Evolutionary conservation across 2,113 vertebrate species (phyloP).

Genomic region (Phrynocephalus versicolor): DNA sequence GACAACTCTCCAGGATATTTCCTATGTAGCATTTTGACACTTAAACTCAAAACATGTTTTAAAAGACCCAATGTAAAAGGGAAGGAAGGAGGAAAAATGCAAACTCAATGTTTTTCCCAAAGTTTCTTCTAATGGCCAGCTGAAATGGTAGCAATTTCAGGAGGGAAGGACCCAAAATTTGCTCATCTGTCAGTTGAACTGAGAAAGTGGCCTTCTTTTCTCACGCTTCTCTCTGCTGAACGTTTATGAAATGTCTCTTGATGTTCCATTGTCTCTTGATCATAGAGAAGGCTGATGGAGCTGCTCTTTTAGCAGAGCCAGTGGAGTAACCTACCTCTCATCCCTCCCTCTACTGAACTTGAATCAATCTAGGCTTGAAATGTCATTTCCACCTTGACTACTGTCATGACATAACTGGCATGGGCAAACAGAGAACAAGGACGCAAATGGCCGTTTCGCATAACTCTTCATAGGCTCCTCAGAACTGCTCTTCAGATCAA

Average conservation of each 20-base stretch:
- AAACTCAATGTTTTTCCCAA: not conserved
- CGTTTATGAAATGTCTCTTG: not conserved
- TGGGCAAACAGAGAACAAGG: not conserved
- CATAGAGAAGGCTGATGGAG: too few relatives aligned
- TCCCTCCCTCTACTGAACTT: not conserved
- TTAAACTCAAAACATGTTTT: too few relatives aligned
- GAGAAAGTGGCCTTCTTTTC: not conserved
- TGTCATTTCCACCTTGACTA: not conserved
- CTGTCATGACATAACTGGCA: too few relatives aligned
- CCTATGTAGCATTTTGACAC: too few relatives aligned
- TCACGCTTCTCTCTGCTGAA: not conserved
- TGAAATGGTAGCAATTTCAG: not conserved
- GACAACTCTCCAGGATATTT: too few relatives aligned
- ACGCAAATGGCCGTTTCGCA: not conserved
- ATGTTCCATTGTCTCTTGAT: not conserved
- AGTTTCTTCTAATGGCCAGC: not conserved
- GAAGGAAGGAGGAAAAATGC: not conserved
- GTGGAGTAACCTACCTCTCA: not conserved
- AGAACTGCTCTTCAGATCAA: constrained; percentile 8
- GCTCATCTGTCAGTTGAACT: not conserved
- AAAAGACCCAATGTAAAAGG: not conserved
- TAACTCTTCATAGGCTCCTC: constrained; percentile 30
- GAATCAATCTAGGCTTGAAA: not conserved
- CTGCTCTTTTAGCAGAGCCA: not conserved
- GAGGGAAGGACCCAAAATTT: not conserved